phyloP scores from a whole-genome alignment of 2,888 invertebrate species.

The Glomeris marginata region DNA sequence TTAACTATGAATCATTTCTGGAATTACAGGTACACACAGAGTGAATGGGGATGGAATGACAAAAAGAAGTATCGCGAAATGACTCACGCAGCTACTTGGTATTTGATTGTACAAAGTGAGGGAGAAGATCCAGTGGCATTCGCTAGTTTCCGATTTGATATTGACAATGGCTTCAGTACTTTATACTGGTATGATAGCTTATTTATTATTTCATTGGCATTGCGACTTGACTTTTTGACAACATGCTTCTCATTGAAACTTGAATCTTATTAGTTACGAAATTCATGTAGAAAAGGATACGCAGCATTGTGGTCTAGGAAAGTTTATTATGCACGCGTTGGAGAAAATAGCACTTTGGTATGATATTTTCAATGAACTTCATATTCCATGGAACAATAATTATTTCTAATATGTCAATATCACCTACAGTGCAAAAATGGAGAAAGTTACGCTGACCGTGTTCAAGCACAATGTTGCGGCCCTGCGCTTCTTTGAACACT shows the following conservation, averaged over 20 bases:
- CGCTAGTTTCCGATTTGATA: conserved; percentile 67
- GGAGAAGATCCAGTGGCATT: conserved; percentile 46
- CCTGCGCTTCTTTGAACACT: conserved; percentile 54
- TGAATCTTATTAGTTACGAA: conserved; percentile 50
- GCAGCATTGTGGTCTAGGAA: conserved; percentile 65
- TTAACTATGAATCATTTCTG: too few species aligned
- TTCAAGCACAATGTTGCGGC: conserved; percentile 61
- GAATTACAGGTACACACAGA: conserved; percentile 40
- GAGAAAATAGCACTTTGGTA: conserved; percentile 50
- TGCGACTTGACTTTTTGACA: conserved; percentile 23
- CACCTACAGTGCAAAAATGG: conserved; percentile 49
- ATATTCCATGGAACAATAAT: background rate
- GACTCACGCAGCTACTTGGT: conserved; percentile 56
- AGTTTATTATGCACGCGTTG: conserved; percentile 59
- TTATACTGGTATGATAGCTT: conserved; percentile 51
- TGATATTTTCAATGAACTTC: conserved; percentile 16
- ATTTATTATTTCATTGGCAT: background rate
- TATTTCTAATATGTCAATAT: conserved; percentile 1
- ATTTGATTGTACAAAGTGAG: conserved; percentile 45
- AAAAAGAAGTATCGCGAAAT: conserved; percentile 56
- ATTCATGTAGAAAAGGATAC: conserved; percentile 58
- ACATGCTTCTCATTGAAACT: conserved; percentile 1
- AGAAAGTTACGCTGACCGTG: conserved; percentile 65
- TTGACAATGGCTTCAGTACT: conserved; percentile 60
- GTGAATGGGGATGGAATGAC: conserved; percentile 66